These are phyloP conservation scores for Vanessa atalanta DNA, from an alignment of 1,140 invertebrate species.

Conservation along the genomic window DNA sequence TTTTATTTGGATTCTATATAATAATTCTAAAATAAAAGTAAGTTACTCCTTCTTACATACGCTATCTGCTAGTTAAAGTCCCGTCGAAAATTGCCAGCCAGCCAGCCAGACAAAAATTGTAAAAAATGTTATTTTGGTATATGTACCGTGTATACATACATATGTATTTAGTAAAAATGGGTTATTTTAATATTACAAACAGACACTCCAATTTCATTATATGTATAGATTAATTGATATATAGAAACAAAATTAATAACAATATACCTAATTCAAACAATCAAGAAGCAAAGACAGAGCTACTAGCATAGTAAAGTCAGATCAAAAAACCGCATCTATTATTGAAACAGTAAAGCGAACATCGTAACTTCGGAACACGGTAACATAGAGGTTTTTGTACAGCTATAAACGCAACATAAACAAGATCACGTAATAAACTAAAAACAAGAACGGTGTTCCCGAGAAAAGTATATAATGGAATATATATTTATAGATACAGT, in stretches of 20 bases:
- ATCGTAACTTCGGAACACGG: slow-evolving; percentile 14
- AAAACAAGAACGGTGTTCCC: slow-evolving; percentile 34
- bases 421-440: slow-evolving; percentile 41
- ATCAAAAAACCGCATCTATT: slow-evolving; percentile 20
- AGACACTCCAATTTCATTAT: no score
- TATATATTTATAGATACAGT: not conserved
- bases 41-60: no score
- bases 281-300: not conserved
- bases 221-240: no score
- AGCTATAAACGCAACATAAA: slow-evolving; percentile 36
- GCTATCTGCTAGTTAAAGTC: no score
- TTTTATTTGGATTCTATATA: no score
- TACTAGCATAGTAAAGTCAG: not conserved
- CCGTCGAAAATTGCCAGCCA: no score
- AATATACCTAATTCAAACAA: not conserved
- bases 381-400: slow-evolving; percentile 29
- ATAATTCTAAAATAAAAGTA: no score
- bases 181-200: no score
- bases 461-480: not conserved
- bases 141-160: no score
- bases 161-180: no score
- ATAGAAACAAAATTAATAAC: not conserved
- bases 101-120: no score
- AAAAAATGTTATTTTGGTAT: no score
- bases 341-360: slow-evolving; percentile 14